These are phyloP conservation scores for Gobio occitaniae DNA, from an alignment of 2,797 vertebrate species.

Conservation along the genomic window DNA sequence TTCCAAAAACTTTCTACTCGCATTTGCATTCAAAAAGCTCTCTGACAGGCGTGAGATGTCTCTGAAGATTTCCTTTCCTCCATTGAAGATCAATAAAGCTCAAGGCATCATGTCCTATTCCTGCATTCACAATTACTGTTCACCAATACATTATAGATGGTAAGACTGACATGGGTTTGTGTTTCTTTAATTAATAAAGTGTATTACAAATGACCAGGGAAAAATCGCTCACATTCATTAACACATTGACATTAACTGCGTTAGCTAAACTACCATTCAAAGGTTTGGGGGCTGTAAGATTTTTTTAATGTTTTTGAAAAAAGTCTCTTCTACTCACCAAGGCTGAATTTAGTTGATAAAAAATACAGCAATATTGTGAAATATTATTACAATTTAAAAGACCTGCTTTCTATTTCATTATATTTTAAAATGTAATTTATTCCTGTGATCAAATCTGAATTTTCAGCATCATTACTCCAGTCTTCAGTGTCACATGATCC, in stretches of 20 bases:
- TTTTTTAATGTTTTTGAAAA: background rate
- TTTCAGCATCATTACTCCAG: background rate
- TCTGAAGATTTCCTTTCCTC: conserved; percentile 20
- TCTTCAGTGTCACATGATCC: background rate
- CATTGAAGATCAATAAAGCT: conserved; percentile 15
- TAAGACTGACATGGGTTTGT: background rate
- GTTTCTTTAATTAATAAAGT: background rate
- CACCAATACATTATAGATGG: background rate
- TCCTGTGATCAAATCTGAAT: background rate
- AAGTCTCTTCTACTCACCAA: background rate
- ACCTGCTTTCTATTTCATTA: background rate
- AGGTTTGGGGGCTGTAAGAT: background rate
- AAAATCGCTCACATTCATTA: background rate
- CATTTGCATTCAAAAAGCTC: conserved; percentile 43
- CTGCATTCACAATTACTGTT: conserved; percentile 8
- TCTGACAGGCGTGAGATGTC: background rate
- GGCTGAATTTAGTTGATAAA: background rate
- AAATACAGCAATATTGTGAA: background rate
- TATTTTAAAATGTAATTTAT: background rate
- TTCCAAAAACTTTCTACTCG: background rate
- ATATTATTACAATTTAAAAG: background rate
- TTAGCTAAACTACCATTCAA: background rate
- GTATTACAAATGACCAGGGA: background rate
- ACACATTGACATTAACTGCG: too few relatives aligned
- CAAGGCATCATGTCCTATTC: background rate